Evolutionary conservation across 2,113 vertebrate genomes (phyloP), one percentile per base, ranked within the genome.

Genomic region (Petromus typicus): DNA sequence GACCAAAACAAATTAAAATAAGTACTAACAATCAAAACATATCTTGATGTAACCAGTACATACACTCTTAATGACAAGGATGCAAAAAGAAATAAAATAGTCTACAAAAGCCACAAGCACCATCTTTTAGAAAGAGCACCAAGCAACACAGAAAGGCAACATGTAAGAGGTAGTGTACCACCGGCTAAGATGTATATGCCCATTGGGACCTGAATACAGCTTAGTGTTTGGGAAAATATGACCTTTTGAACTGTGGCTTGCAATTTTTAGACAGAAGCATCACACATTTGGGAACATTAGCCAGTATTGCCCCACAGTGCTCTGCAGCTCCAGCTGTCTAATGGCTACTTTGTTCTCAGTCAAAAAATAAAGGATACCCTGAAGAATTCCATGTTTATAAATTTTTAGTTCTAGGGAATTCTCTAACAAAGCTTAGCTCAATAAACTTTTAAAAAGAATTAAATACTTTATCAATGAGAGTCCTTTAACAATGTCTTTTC

Each of bases 41-140:
- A 98, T 98, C 98, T 98, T 98, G 98, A 99, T 99, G 99, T 99
- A 99, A 99, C 99, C 99, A 99, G 99, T 99, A 99, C 99, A 99
- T 99, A 99, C 98, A 99, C 98, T 98, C 97, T 98, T 98, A 98
- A 94, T 90, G 78, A 97, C 93, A 96, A 97, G 95, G 91, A 96
- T 84, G 37, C 98, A 97, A 98, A 98, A 95, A 90, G 97, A 93
- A 97, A 94, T 96, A 96, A 73, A 96, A 98, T 94, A 96, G 93
- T 96, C 69, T 97, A 96, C 9, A 95, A 96, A 95, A 98, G 98
- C 99, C 98, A 98, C 97, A 96, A 99, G 98, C 98, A 99, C 99
- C 98, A 98, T 98, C 95, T 97, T 96, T 98, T 96, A 97, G 34
- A 92, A 97, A 96, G 76, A 98, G 98, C 98, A 98, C 98, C 98